A percentile compares a stretch with the other conserved stretches of the same genome.
phyloP scores from a whole-genome alignment of 1,140 invertebrate genomes.

The Lasioglossum albipes region DNA sequence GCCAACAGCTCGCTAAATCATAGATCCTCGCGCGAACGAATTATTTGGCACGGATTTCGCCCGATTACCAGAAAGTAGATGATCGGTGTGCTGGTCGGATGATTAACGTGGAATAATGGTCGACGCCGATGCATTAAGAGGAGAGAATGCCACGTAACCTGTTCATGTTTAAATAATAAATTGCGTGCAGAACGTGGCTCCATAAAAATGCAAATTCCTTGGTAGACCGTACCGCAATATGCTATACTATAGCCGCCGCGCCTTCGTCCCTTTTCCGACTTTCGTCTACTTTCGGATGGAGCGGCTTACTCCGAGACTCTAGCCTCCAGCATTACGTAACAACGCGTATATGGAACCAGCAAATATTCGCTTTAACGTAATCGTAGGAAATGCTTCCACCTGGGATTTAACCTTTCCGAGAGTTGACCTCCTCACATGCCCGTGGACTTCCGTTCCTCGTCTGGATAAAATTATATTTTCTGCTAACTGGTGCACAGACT shows the following conservation, averaged over 20 bases:
- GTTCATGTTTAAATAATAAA: background rate
- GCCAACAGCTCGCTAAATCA: background rate
- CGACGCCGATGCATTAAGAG: background rate
- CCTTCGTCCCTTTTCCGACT: background rate
- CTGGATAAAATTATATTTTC: background rate
- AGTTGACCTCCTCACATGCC: background rate
- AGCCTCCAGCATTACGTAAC: conserved; percentile 12
- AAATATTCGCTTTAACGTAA: conserved; percentile 28
- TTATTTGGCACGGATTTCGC: background rate
- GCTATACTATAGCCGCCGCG: background rate
- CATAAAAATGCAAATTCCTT: conserved; percentile 11
- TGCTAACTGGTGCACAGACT: background rate
- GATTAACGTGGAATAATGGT: background rate
- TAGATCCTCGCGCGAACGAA: background rate
- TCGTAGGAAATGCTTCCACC: conserved; percentile 25
- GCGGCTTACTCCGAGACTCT: background rate
- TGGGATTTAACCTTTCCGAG: background rate
- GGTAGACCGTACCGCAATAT: background rate
- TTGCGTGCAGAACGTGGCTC: background rate
- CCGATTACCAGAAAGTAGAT: background rate
- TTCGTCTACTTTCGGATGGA: background rate
- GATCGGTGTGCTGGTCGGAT: background rate
- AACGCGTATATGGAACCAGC: background rate
- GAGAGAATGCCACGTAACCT: background rate
- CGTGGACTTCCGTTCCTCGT: background rate